Conservation (phyloP, 1,140 invertebrate genomes). For the Monomorium pharaonis region DNA sequence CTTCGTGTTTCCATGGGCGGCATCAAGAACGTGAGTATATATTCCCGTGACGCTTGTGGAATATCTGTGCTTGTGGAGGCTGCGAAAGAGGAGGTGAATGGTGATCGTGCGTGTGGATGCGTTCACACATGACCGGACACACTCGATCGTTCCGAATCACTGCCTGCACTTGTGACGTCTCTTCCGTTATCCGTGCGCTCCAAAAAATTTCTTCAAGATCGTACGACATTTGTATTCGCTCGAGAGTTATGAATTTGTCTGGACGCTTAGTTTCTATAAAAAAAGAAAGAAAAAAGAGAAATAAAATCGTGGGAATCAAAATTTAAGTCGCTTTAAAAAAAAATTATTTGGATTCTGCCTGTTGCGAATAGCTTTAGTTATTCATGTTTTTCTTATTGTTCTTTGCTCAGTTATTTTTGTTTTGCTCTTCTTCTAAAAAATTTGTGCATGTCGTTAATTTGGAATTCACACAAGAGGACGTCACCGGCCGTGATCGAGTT, state of each 20-base stretch:
- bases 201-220: neutral
- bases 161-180: conserved; percentile 33
- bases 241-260: neutral
- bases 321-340: neutral
- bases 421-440: neutral
- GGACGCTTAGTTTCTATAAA: neutral
- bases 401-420: neutral
- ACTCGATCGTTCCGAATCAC: conserved; percentile 24
- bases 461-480: neutral
- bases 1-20: conserved; percentile 15
- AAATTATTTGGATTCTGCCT: neutral
- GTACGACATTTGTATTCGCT: neutral
- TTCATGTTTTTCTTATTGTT: neutral
- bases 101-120: conserved; percentile 60
- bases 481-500: neutral
- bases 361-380: neutral
- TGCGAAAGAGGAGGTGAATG: conserved; percentile 57
- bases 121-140: conserved; percentile 41
- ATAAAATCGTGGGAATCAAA: neutral
- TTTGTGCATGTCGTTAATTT: neutral
- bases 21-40: conserved; percentile 68
- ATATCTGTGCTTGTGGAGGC: conserved; percentile 16
- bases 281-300: too few relatives aligned
- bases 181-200: neutral
- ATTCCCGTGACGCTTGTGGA: conserved; percentile 48